phyloP scores from a whole-genome alignment of 2,888 invertebrate genomes.

The Amblyjoppa fuscipennis region DNA sequence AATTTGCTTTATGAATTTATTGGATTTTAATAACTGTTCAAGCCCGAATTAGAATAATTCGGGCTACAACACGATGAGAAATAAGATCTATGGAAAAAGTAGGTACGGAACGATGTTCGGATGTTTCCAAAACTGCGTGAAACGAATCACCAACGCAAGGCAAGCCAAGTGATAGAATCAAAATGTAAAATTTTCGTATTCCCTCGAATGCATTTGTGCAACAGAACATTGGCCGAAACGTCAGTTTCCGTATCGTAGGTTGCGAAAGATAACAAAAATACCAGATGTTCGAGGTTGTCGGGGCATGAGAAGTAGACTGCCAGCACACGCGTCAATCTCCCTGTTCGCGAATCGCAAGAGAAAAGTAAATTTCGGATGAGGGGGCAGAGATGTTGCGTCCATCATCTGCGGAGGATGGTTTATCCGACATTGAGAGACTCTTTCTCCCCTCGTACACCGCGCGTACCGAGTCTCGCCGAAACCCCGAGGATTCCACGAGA shows the following conservation, averaged over 20 bases:
- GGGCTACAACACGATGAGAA: neutral
- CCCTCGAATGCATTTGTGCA: neutral
- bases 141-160: neutral
- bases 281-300: neutral
- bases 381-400: neutral
- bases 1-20: too few relatives aligned
- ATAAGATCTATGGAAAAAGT: neutral
- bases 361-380: constrained; percentile 1
- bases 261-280: neutral
- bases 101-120: neutral
- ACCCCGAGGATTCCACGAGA: constrained; percentile 49
- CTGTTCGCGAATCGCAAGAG: neutral
- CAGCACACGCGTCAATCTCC: neutral
- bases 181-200: neutral
- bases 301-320: neutral
- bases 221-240: neutral
- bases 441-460: constrained; percentile 16
- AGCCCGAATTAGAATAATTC: too few relatives aligned
- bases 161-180: neutral
- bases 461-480: constrained; percentile 11
- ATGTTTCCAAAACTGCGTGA: neutral
- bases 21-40: too few relatives aligned
- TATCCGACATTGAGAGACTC: constrained; percentile 1
- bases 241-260: neutral
- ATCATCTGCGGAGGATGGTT: neutral